Evolutionary conservation across 2,797 vertebrate species (phyloP), one percentile per base, ranked within the genome.

Genomic region (Enoplosus armatus): DNA sequence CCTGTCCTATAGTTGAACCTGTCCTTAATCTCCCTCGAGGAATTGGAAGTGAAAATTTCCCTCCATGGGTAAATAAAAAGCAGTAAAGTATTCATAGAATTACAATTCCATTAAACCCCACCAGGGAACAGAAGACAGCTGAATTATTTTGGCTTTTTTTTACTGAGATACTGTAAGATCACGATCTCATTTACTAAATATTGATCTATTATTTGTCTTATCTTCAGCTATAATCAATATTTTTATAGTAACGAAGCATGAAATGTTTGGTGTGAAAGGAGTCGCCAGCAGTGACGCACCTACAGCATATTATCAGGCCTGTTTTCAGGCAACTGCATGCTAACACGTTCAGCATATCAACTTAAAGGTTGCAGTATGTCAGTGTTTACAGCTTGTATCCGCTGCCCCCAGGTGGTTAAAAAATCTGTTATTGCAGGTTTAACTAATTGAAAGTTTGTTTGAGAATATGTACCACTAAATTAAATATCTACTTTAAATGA

Each of bases 71-170:
- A 71, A 84, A 54, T 79, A 75, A 73, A 72, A 79, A 35, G 15
- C 41, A 59, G 31, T 39, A 45, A 69, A 71, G 60, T 60, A 47
- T 59, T 64, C 26, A 43, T 37, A 67, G 63, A 77, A 71, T 33
- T 62, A 45, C 60, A 60, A 69, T 72, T 51, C 47, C 62, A 68
- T 76, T 72, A 62, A 84, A 73, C 45, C 67, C 47, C 59, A 72
- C 39, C 11, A 59, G 63, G 24, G 45, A 69, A 72, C 58, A 60
- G 41, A 35, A 35, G 45, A 63, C 24, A 41, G 54, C 11, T 20
- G 20, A 20, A 37, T 64, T 47, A 60, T 70, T 53, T 80, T n/a
- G 26, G 47, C 51, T 82, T 74, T 61, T n/a, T 61, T 82, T 79
- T 43, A 51, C 48, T 37, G 48, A 79, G 37, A 33, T 62, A 33